A percentile compares a stretch with the other conserved stretches of the same genome.
Evolutionary conservation across 2,888 invertebrate species (phyloP).

Genomic region (Pterostichus niger): DNA sequence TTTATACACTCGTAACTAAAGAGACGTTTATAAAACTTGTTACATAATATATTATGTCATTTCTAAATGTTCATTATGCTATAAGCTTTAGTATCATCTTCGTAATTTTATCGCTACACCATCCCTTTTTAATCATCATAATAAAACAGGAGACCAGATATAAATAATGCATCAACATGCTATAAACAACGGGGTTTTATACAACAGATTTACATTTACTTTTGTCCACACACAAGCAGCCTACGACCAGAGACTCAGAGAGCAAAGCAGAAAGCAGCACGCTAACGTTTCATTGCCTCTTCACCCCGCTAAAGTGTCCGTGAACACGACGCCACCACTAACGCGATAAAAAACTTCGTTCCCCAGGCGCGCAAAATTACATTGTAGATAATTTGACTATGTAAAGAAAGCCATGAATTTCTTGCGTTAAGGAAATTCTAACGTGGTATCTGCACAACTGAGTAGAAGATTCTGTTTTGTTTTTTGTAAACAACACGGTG

Average conservation of each 20-base stretch:
- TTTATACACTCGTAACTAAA: too few species aligned
- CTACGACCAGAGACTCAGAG: not conserved
- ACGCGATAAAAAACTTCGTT: slow-evolving; percentile 66
- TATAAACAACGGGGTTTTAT: slow-evolving; percentile 36
- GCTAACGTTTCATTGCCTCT: not conserved
- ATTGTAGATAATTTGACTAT: slow-evolving; percentile 66
- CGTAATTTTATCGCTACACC: not conserved
- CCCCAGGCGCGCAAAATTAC: slow-evolving; percentile 59
- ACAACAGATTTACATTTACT: slow-evolving; percentile 50
- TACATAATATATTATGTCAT: too few species aligned
- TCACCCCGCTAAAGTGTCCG: slow-evolving; percentile 43
- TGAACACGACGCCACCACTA: slow-evolving; percentile 41
- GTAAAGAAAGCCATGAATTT: slow-evolving; percentile 66
- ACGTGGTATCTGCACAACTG: slow-evolving; percentile 54
- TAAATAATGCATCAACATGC: slow-evolving; percentile 51
- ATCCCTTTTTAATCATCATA: slow-evolving; percentile 26
- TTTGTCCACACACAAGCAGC: slow-evolving; percentile 11
- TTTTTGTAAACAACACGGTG: slow-evolving; percentile 47
- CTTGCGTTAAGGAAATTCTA: slow-evolving; percentile 57
- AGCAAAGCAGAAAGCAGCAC: not conserved
- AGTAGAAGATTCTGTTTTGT: slow-evolving; percentile 11
- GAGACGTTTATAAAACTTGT: too few species aligned
- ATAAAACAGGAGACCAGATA: slow-evolving; percentile 9
- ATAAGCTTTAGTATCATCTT: not conserved
- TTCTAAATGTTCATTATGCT: not conserved